Conservation (phyloP, 2,113 vertebrate genomes). For the Dissostichus mawsoni region DNA sequence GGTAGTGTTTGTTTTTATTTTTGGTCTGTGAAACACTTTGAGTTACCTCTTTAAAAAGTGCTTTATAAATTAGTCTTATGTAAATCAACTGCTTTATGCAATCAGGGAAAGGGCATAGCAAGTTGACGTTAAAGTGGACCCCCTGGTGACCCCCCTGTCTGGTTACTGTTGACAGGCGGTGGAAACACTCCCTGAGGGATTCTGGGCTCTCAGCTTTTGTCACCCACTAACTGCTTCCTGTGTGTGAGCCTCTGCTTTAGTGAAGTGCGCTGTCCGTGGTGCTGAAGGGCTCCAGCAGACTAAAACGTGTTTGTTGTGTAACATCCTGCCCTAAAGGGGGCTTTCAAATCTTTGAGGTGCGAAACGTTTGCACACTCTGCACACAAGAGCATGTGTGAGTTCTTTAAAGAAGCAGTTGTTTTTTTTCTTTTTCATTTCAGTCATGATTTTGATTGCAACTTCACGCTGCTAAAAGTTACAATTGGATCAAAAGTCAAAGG, state of each 20-base stretch:
- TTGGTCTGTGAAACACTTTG: no score
- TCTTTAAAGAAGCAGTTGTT: no score
- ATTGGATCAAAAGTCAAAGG: no score
- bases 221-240: constrained; percentile 14
- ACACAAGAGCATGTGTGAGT: no score
- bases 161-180: constrained; percentile 38
- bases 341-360: no score
- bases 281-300: background rate
- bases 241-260: background rate
- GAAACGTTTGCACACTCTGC: no score
- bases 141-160: constrained; percentile 30
- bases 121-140: constrained; percentile 43
- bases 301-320: background rate
- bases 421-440: no score
- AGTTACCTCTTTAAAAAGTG: no score
- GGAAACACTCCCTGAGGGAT: constrained; percentile 13
- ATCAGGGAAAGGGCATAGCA: background rate
- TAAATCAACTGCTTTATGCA: background rate
- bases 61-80: no score
- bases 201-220: constrained; percentile 8
- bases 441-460: no score
- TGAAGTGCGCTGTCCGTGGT: constrained; percentile 9
- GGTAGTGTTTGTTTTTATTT: no score
- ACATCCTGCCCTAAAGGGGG: background rate
- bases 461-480: no score